A percentile compares a stretch with the other conserved stretches of the same genome.
phyloP scores from a whole-genome alignment of 1,140 invertebrate genomes.

The Philopotamus ludificatus region DNA sequence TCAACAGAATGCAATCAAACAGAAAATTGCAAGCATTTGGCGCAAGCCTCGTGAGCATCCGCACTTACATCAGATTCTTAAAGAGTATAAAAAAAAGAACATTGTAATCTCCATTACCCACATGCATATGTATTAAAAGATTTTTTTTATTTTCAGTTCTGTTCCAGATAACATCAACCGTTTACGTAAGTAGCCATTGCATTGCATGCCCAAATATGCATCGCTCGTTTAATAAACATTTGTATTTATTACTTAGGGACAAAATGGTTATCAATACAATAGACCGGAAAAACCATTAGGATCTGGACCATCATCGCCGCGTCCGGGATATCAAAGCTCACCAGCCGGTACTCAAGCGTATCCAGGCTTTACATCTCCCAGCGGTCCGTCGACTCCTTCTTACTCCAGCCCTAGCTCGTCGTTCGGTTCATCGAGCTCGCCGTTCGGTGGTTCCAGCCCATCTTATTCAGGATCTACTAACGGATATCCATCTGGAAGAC shows the following conservation, averaged over 20 bases:
- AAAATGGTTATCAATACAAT: constrained; percentile 38
- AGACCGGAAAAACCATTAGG: constrained; percentile 36
- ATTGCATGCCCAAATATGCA: too few species aligned
- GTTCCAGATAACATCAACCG: constrained; percentile 30
- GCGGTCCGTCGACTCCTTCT: constrained; percentile 25
- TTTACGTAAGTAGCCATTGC: constrained; percentile 25
- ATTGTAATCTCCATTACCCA: too few species aligned
- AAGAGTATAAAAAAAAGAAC: too few species aligned
- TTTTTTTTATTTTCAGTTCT: constrained; percentile 29
- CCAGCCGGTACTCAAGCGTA: constrained; percentile 21
- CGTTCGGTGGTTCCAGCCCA: constrained; percentile 21
- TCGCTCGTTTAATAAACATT: too few species aligned
- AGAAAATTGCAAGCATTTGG: background rate
- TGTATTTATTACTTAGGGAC: too few species aligned
- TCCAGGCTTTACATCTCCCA: constrained; percentile 25
- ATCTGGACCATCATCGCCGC: constrained; percentile 27
- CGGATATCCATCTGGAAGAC: constrained; percentile 43
- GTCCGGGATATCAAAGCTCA: constrained; percentile 28
- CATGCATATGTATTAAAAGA: background rate
- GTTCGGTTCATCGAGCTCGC: constrained; percentile 32
- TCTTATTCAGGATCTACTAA: constrained; percentile 38
- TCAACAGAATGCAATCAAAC: background rate
- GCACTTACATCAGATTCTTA: background rate
- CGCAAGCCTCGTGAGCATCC: background rate
- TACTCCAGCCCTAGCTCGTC: constrained; percentile 30